Base-by-base conservation (phyloP, 2,113 vertebrate species). In the Psettodes erumei region DNA sequence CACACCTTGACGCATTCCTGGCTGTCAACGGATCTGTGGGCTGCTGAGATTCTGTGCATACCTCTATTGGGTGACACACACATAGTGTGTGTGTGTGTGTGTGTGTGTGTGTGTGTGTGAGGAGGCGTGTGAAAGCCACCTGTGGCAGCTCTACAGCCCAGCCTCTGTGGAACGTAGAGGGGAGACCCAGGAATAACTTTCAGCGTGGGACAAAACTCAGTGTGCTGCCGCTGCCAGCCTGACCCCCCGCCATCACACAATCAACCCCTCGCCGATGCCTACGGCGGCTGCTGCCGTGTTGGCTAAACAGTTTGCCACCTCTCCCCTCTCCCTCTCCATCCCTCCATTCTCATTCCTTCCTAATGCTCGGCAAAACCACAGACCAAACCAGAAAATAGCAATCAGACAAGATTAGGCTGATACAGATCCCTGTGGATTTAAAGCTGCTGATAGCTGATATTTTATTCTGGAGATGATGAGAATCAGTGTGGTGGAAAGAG, bases 161-260 rank as follows among this genome's bases (percentile, higher is more conserved):
- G 74, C 43, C 78, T 62, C 60, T 68, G 37, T 79, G 83, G 84
- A 86, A 88, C 77, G 62, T 68, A 30, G 54, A 81, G 72, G 72
- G 77, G 80, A 69, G 83, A 83, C 82, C 86, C 88, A 91, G 84
- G 84, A 90, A 93, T 91, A 87, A 89, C 86, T 81, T 83, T 15
- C 58, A 83, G 75, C 50, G 72, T 91, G 85, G 89, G 89, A 90
- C 81, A 61, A 35, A 65, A 71, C 42, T 58, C 33, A 0, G 50
- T 51, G 71, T 71, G 67, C 64, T 30, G 61, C 74, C 35, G 2
- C 61, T 48, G 32, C 18, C 13, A 62, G 28, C 47, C 28, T 0
- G 6, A 12, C 42, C 27, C 9, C 19, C 16, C 23, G 2, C 30
- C 12, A 4, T 27, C 30, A 13, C 51, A 62, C 62, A 78, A 75